These are phyloP conservation scores for Rhagophthalmus giganteus DNA, from an alignment of 2,888 invertebrate species.

Conservation along the genomic window DNA sequence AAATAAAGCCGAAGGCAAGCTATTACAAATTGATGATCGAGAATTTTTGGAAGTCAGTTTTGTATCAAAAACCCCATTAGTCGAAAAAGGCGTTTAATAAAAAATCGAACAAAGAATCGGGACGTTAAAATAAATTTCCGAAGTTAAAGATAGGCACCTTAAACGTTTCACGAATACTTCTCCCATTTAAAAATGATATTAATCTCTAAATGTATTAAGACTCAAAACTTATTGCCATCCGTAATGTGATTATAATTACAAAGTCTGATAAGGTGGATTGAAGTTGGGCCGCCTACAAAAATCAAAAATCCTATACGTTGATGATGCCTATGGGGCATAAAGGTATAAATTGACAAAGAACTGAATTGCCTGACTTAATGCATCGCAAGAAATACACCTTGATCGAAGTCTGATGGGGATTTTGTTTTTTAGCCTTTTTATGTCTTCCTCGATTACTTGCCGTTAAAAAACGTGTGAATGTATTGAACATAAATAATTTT, in stretches of 20 bases:
- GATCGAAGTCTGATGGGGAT: conserved; percentile 39
- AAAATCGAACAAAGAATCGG: background rate
- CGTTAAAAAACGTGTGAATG: conserved; percentile 13
- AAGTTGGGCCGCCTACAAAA: conserved; percentile 53
- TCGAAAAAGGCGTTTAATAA: background rate
- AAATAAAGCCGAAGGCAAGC: conserved; percentile 49
- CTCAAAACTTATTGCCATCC: conserved; percentile 38
- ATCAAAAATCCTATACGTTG: conserved; percentile 53
- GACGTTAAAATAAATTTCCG: background rate
- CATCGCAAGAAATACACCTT: conserved; percentile 35
- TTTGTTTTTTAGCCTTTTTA: conserved; percentile 26
- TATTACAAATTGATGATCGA: conserved; percentile 47
- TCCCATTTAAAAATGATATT: background rate
- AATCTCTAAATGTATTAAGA: background rate
- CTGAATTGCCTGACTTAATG: conserved; percentile 33
- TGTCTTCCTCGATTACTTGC: background rate
- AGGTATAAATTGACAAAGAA: conserved; percentile 52
- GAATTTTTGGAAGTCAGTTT: conserved; percentile 39
- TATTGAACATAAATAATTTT: conserved; percentile 8
- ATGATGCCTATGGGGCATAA: conserved; percentile 50
- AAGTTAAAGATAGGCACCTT: background rate
- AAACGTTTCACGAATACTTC: background rate
- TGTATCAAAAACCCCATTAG: conserved; percentile 13
- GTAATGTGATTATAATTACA: conserved; percentile 55
- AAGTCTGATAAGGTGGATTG: conserved; percentile 51